Conservation (phyloP, 2,113 vertebrate species). For the Psilopogon haemacephalus region DNA sequence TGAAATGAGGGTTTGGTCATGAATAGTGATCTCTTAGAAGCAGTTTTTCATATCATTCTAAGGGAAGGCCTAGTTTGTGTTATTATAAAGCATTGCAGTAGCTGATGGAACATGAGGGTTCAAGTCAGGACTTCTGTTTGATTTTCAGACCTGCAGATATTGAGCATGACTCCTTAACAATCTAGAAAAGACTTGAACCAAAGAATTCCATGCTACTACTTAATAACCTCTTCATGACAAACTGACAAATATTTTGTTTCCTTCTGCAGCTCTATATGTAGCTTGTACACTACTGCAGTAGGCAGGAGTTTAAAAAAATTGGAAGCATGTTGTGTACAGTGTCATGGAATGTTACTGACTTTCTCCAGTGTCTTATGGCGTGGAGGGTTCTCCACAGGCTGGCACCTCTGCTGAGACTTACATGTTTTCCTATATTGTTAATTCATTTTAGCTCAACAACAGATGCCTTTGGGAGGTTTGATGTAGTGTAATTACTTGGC, state of each 20-base stretch:
- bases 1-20: background rate
- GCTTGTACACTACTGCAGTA: background rate
- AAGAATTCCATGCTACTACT: background rate
- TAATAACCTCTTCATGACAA: background rate
- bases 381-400: background rate
- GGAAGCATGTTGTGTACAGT: background rate
- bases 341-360: background rate
- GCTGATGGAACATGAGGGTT: background rate
- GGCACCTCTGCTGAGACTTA: background rate
- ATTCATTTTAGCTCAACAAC: background rate
- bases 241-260: background rate
- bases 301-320: background rate
- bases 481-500: background rate
- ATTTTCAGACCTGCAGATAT: background rate
- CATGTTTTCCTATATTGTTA: background rate
- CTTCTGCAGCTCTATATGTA: background rate
- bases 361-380: background rate
- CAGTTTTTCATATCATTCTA: background rate
- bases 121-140: background rate
- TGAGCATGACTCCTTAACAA: background rate
- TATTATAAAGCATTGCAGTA: background rate
- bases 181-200: background rate
- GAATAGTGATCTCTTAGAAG: background rate
- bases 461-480: background rate
- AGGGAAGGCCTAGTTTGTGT: background rate